phyloP scores from a whole-genome alignment of 2,113 vertebrate species.

The Galbula dea region DNA sequence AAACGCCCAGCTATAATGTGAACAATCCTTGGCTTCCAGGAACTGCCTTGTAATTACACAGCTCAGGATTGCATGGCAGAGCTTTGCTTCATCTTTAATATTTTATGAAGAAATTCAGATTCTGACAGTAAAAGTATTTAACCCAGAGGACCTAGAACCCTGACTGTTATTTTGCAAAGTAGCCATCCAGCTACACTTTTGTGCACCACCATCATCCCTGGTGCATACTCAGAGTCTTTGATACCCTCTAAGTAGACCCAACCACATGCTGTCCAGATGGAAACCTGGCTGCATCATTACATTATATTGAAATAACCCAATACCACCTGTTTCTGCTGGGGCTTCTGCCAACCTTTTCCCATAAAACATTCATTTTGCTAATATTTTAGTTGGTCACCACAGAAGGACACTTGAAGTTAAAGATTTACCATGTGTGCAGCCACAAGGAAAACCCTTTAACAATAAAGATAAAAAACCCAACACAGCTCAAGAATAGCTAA shows the following conservation, averaged over 20 bases:
- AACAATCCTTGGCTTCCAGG: constrained; percentile 74
- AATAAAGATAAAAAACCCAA: not conserved
- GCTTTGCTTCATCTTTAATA: constrained; percentile 77
- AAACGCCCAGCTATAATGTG: constrained; percentile 69
- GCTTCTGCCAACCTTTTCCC: constrained; percentile 84
- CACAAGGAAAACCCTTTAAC: constrained; percentile 42
- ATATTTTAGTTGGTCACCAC: constrained; percentile 85
- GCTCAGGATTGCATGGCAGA: constrained; percentile 73
- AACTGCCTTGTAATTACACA: constrained; percentile 70
- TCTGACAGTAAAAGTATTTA: constrained; percentile 82
- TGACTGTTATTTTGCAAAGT: constrained; percentile 79
- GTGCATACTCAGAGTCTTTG: constrained; percentile 80
- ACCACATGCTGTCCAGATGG: constrained; percentile 86
- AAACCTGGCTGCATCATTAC: constrained; percentile 90
- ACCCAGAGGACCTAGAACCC: constrained; percentile 77
- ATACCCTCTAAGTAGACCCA: constrained; percentile 79
- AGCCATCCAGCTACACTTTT: constrained; percentile 78
- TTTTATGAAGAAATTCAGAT: constrained; percentile 83
- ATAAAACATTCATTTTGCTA: constrained; percentile 88
- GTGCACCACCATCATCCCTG: constrained; percentile 73
- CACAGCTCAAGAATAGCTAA: constrained; percentile 32
- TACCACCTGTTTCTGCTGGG: constrained; percentile 89
- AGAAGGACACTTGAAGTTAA: constrained; percentile 84
- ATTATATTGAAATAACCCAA: constrained; percentile 93
- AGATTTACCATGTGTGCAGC: constrained; percentile 80